Base-by-base conservation (phyloP, 2,113 vertebrate species). In the Hoplias malabaricus region DNA sequence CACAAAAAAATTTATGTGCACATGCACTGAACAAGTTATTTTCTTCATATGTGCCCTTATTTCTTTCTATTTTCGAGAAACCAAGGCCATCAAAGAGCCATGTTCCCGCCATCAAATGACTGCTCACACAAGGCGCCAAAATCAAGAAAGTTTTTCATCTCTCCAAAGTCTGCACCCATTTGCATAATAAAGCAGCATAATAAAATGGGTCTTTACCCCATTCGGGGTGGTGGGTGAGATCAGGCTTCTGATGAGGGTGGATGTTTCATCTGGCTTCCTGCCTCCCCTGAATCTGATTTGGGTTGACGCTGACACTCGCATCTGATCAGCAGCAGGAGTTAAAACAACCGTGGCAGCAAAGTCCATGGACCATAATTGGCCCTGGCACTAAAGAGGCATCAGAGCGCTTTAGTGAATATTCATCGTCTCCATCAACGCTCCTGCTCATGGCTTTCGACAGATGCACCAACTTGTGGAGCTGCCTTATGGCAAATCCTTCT, bases 331-430 rank as follows among this genome's bases (percentile, higher is more conserved):
- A 86, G 83, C 84, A 75, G 80, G 86, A 86, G 80, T 86, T 83
- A 86, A 86, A 90, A 62, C 86, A 63, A 84, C 83, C 83, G 71
- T 89, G 88, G 85, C 89, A 88, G 68, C 36, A 78, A 80, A 75
- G 73, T 83, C 85, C 81, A 88, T 87, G 86, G 89, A 87, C 82
- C 70, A 74, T 91, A 89, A 91, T 89, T 89, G 83, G 81, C 72
- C 82, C 73, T 88, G 82, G 88, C 86, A 86, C 84, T 86, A 85
- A 54, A 84, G 75, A 88, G 77, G 83, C 82, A 57, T 80, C 80
- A 77, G 68, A n/a, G 75, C 84, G 42, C 74, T 82, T 75, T 80
- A 48, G 85, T 87, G 82, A 90, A 90, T 86, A 87, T 88, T 86
- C 72, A 88, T 75, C 74, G 75, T 46, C 73, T 50, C 69, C 0